phyloP scores from a whole-genome alignment of 1,140 invertebrate species.

The Drosophila ercepeae region DNA sequence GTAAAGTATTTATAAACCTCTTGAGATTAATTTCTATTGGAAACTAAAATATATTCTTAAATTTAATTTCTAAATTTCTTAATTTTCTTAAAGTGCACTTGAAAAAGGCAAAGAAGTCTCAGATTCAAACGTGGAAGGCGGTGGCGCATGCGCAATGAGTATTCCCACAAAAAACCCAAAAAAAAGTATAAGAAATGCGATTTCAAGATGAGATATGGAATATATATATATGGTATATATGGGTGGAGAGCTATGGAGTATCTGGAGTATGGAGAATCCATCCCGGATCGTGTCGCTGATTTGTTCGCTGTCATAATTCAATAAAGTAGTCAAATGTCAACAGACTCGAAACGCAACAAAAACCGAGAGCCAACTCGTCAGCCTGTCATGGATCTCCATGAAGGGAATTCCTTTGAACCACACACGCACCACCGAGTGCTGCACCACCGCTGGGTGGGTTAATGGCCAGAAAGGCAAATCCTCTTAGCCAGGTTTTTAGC shows the following conservation, averaged over 20 bases:
- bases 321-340: constrained; percentile 80
- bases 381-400: neutral
- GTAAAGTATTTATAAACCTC: too few relatives aligned
- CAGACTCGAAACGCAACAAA: constrained; percentile 51
- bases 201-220: neutral
- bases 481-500: constrained; percentile 30
- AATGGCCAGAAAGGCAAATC: constrained; percentile 52
- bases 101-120: neutral
- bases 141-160: constrained; percentile 68
- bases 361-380: neutral
- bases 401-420: neutral
- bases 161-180: neutral
- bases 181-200: neutral
- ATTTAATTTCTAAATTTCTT: too few relatives aligned
- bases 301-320: constrained; percentile 83
- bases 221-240: neutral
- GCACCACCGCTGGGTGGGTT: constrained; percentile 11
- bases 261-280: constrained; percentile 2
- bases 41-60: too few relatives aligned
- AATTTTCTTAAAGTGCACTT: neutral
- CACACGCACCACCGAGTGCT: neutral
- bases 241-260: neutral
- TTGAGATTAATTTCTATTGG: too few relatives aligned
- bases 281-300: constrained; percentile 70
- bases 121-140: neutral